Conservation (phyloP, 2,888 invertebrate species). For the Philaethria dido region DNA sequence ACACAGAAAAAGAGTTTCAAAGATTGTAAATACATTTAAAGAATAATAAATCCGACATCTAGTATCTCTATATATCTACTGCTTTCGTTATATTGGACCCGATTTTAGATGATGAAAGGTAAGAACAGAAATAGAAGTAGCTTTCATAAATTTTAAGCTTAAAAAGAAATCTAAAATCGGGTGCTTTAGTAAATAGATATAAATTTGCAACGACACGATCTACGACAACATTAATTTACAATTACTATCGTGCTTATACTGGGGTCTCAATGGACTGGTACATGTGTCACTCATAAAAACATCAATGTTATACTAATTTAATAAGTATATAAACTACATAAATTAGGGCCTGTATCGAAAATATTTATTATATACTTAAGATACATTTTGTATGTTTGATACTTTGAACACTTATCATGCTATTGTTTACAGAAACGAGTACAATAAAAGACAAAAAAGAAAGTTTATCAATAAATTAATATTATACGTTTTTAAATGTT, state of each 20-base stretch:
- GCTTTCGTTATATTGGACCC: slow-evolving; percentile 16
- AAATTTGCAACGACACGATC: slow-evolving; percentile 20
- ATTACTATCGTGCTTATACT: slow-evolving; percentile 26
- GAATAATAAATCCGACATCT: slow-evolving; percentile 4
- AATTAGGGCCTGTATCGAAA: slow-evolving; percentile 29
- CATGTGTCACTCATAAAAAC: background rate
- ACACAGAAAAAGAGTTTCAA: background rate
- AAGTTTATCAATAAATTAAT: background rate
- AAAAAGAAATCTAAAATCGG: slow-evolving; percentile 15
- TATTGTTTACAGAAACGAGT: background rate
- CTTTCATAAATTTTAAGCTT: background rate
- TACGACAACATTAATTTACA: slow-evolving; percentile 35
- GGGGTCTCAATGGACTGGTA: slow-evolving; percentile 28
- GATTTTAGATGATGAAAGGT: slow-evolving; percentile 15
- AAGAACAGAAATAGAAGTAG: background rate
- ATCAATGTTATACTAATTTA: slow-evolving; percentile 1
- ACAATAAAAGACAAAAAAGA: background rate
- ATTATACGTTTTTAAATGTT: background rate
- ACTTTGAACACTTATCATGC: background rate
- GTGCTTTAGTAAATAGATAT: slow-evolving; percentile 3
- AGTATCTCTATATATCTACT: too few species aligned
- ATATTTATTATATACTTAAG: background rate
- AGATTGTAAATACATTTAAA: slow-evolving; percentile 13
- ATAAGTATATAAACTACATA: slow-evolving; percentile 25
- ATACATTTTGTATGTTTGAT: background rate